Percentiles rank a stretch among this genome's conserved stretches.
Conservation (phyloP, 2,797 vertebrate species). For the Anguilla marmorata region DNA sequence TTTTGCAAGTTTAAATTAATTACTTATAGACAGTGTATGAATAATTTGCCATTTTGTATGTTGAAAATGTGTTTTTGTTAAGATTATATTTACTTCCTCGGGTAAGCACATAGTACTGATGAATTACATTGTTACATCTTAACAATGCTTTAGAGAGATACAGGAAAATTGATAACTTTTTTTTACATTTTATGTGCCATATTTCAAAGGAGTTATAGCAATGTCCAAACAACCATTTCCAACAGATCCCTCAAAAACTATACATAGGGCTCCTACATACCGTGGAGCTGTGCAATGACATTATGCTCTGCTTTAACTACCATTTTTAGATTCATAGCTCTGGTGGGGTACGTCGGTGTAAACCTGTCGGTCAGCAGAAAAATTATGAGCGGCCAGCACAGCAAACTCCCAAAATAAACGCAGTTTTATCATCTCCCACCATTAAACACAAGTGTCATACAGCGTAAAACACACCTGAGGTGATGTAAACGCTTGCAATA, state of each 20-base stretch:
- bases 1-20: too few species aligned
- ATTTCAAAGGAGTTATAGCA: neutral
- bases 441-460: conserved; percentile 42
- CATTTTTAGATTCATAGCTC: conserved; percentile 66
- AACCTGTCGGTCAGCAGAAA: conserved; percentile 51
- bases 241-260: neutral
- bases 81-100: neutral
- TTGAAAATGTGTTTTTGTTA: neutral
- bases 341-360: conserved; percentile 56
- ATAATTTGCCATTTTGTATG: too few species aligned
- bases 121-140: neutral
- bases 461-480: conserved; percentile 48
- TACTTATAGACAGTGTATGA: too few species aligned
- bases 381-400: conserved; percentile 42
- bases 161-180: neutral
- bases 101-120: neutral
- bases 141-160: conserved; percentile 7
- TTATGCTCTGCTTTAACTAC: conserved; percentile 55
- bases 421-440: conserved; percentile 42
- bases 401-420: conserved; percentile 55
- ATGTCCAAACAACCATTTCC: neutral
- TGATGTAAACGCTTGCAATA: conserved; percentile 36
- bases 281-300: conserved; percentile 54
- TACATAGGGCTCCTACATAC: neutral
- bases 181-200: neutral